These are phyloP conservation scores for Anoura caudifer DNA, from an alignment of 2,113 vertebrate genomes.

Conservation along the genomic window DNA sequence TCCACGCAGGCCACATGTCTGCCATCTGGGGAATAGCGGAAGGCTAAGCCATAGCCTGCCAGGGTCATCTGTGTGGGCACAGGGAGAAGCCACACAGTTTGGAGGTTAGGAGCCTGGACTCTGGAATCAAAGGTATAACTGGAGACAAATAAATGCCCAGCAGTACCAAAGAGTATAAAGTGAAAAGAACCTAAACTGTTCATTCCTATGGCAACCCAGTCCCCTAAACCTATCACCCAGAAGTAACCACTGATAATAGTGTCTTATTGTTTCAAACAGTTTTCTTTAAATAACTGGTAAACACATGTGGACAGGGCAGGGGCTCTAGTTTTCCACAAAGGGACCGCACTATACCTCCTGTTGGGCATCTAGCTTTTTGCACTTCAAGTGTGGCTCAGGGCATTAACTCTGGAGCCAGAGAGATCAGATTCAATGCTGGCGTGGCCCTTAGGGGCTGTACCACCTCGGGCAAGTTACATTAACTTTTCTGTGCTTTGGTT, in stretches of 20 bases:
- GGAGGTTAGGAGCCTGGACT: neutral
- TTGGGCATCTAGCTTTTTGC: neutral
- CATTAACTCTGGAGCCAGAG: neutral
- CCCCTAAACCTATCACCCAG: neutral
- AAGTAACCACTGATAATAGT: neutral
- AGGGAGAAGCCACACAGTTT: neutral
- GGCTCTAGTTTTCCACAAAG: neutral
- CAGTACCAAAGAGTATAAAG: neutral
- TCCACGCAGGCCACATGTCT: slow-evolving; percentile 86
- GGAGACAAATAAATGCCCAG: neutral
- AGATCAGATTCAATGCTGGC: neutral
- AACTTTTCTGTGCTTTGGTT: neutral
- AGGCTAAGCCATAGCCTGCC: slow-evolving; percentile 88
- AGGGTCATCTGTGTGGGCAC: slow-evolving; percentile 85
- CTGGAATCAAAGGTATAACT: neutral
- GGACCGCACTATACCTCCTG: neutral
- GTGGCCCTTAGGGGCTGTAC: neutral
- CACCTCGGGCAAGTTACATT: neutral
- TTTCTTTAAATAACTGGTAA: neutral
- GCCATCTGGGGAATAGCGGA: slow-evolving; percentile 90
- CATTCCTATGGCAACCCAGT: too few relatives aligned
- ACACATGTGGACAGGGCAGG: accelerated
- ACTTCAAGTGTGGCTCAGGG: neutral
- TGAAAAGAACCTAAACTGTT: neutral
- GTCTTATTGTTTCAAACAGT: neutral